Base-by-base conservation (phyloP, 2,113 vertebrate species). In the Scortum barcoo region DNA sequence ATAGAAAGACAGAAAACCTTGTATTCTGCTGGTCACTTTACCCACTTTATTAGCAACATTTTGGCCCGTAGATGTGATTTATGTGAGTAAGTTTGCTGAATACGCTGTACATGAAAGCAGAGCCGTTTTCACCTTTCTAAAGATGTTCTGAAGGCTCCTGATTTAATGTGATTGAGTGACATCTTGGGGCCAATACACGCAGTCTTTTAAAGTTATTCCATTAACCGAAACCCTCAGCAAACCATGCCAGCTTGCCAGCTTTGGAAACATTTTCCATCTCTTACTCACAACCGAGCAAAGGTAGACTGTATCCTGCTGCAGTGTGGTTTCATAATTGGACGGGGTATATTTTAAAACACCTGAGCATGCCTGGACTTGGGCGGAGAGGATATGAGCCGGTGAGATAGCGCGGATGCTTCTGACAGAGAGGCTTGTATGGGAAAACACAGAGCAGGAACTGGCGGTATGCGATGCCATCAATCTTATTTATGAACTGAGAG, bases 401-500 rank as follows among this genome's bases (percentile, higher is more conserved):
- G 87, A 91, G 74, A 92, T 88, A 83, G 81, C 36, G 22, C 70
- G 71, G 85, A 91, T 88, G 85, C 67, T 84, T 90, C 73, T 79
- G 67, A 88, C 84, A 77, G 79, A 38, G 76, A 57, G 36, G 82
- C 50, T 84, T 79, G 78, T 83, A 81, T 91, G 91, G 88, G 90
- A 92, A 93, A 91, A 87, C 76, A 92, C 81, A 92, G 89, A 86
- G 70, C 80, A 89, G 88, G 89, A 94, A 91, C 86, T 85, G 84
- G 63, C 69, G 88, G 88, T 81, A 93, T 93, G 90, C 36, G 8
- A 72, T 69, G 80, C 88, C 84, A 93, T 94, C 87, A 91, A 95
- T 95, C 93, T 90, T 86, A 85, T 92, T 94, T 93, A 92, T 91
- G 91, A 93, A 90, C 84, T 86, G 72, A 76, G 76, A 69, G 81